Percentiles rank a stretch among this genome's conserved stretches.
These are phyloP conservation scores for Sipha flava DNA, from an alignment of 1,140 invertebrate genomes.

Conservation along the genomic window DNA sequence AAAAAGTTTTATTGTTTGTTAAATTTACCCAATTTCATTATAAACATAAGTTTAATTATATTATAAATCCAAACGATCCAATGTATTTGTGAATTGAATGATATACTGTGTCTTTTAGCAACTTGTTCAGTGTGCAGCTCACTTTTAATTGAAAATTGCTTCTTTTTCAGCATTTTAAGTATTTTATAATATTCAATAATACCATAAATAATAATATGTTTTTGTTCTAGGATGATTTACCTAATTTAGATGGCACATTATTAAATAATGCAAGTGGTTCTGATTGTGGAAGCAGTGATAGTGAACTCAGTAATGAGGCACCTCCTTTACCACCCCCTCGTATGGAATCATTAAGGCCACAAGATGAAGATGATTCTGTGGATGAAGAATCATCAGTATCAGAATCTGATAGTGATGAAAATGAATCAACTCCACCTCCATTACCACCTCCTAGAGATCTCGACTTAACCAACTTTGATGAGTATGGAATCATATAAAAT, in stretches of 20 bases:
- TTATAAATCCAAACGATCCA: too few species aligned
- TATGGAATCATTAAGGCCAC: not conserved
- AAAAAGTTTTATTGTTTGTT: too few species aligned
- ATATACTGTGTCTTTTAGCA: too few species aligned
- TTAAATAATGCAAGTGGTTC: not conserved
- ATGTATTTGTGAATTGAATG: too few species aligned
- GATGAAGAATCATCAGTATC: not conserved
- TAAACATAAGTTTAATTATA: too few species aligned
- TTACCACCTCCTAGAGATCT: slow-evolving; percentile 34
- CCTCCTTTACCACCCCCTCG: not conserved
- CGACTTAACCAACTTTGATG: not conserved
- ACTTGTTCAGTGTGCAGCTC: too few species aligned
- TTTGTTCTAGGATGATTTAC: slow-evolving; percentile 17
- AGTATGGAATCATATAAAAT: not conserved
- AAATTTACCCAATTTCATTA: too few species aligned
- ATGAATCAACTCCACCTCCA: slow-evolving; percentile 30
- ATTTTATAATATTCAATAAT: too few species aligned
- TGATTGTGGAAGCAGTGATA: not conserved
- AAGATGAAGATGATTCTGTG: slow-evolving; percentile 1
- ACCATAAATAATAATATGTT: not conserved
- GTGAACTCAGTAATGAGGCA: not conserved
- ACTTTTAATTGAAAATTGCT: too few species aligned
- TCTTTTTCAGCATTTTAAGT: not conserved
- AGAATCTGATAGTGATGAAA: slow-evolving; percentile 26
- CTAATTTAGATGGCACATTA: slow-evolving; percentile 1